Percentiles rank a stretch among this genome's conserved stretches.
Evolutionary conservation across 2,888 invertebrate genomes (phyloP).

Genomic region (Opisthograptis luteolata): DNA sequence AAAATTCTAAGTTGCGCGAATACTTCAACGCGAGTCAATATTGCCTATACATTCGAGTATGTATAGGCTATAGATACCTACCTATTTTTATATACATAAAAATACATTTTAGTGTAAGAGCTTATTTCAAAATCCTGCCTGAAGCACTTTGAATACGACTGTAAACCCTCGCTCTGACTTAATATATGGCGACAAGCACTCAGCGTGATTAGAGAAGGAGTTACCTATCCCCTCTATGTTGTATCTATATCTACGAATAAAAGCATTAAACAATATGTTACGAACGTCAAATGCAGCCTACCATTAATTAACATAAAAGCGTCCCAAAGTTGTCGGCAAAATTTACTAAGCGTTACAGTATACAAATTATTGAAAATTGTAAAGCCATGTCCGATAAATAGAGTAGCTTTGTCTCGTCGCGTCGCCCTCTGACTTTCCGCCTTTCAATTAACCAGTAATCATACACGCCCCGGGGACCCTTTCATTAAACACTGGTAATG

Average conservation of each 20-base stretch:
- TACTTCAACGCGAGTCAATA: no score
- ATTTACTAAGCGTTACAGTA: conserved; percentile 17
- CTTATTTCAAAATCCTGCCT: conserved; percentile 47
- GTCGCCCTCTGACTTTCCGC: conserved; percentile 73
- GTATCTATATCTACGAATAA: conserved; percentile 20
- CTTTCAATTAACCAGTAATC: conserved; percentile 83
- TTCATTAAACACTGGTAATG: conserved; percentile 81
- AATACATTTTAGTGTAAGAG: conserved; percentile 41
- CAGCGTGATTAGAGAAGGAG: conserved; percentile 67
- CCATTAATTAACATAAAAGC: conserved; percentile 27
- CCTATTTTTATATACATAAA: no score
- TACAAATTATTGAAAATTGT: conserved; percentile 33
- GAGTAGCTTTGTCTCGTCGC: conserved; percentile 66
- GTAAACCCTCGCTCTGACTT: conserved; percentile 63
- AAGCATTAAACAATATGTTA: conserved; percentile 21
- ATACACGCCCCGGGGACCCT: conserved; percentile 79
- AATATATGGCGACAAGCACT: conserved; percentile 80
- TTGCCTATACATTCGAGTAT: no score
- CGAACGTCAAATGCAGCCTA: conserved; percentile 30
- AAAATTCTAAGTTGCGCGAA: no score
- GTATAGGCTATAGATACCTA: no score
- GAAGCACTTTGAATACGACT: conserved; percentile 54
- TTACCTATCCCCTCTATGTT: conserved; percentile 24
- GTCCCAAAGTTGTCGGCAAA: conserved; percentile 8
- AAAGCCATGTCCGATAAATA: conserved; percentile 53